These are phyloP conservation scores for Calycopis cecrops DNA, from an alignment of 1,140 invertebrate species.

Conservation along the genomic window DNA sequence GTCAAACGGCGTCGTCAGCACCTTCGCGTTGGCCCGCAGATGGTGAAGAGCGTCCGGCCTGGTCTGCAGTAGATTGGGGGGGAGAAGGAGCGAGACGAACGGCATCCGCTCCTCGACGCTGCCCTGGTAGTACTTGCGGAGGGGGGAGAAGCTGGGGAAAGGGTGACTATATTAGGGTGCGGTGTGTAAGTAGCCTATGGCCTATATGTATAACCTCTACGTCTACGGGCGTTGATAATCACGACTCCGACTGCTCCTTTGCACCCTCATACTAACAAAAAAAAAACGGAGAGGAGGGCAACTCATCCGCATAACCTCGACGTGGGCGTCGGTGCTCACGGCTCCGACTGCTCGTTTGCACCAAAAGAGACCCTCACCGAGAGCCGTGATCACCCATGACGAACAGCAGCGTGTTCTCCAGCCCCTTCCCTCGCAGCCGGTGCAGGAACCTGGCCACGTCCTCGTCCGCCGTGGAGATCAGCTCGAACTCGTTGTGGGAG, in stretches of 20 bases:
- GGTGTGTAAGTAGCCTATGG: no score
- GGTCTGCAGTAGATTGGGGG: slow-evolving; percentile 78
- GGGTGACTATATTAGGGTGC: not conserved
- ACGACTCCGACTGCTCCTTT: no score
- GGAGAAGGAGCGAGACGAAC: slow-evolving; percentile 87
- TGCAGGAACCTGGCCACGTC: slow-evolving; percentile 82
- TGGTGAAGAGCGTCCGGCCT: slow-evolving; percentile 24
- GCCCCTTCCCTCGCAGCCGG: slow-evolving; percentile 74
- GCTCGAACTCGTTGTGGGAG: slow-evolving; percentile 88
- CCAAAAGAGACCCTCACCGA: slow-evolving; percentile 69
- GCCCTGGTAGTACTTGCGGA: slow-evolving; percentile 89
- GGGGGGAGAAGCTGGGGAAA: slow-evolving; percentile 80
- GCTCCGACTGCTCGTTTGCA: no score
- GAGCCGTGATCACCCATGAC: slow-evolving; percentile 93
- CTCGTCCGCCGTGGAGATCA: slow-evolving; percentile 83
- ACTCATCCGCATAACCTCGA: no score
- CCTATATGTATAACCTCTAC: no score
- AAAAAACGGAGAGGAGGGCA: no score
- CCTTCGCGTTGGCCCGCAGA: slow-evolving; percentile 81
- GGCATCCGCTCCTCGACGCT: slow-evolving; percentile 92
- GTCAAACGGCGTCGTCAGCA: slow-evolving; percentile 88
- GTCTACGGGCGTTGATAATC: no score
- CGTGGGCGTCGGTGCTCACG: no score
- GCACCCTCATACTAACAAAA: no score
- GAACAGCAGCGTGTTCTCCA: slow-evolving; percentile 88